phyloP scores from a whole-genome alignment of 2,113 vertebrate species.

The Equus przewalskii region DNA sequence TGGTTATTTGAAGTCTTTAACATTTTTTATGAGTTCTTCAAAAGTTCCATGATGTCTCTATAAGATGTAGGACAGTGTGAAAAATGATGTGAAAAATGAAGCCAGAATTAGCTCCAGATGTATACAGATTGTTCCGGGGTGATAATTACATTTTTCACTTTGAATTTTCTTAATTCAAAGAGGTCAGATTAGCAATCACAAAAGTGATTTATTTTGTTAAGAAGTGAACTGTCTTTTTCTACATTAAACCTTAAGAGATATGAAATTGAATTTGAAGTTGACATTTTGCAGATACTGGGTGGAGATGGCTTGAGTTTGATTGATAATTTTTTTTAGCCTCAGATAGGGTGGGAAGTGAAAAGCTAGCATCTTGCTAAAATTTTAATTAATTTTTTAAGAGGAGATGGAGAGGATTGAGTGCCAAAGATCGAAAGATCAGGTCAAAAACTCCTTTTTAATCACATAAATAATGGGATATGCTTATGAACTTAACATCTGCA shows the following conservation, averaged over 20 bases:
- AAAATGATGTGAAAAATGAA: constrained; percentile 88
- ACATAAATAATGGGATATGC: constrained; percentile 92
- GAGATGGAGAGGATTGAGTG: constrained; percentile 95
- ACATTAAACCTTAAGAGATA: constrained; percentile 91
- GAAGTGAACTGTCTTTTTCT: constrained; percentile 93
- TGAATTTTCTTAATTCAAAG: constrained; percentile 92
- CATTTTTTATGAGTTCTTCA: constrained; percentile 87
- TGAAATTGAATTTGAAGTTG: constrained; percentile 92
- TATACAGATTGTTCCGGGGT: constrained; percentile 89
- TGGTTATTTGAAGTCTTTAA: constrained; percentile 77
- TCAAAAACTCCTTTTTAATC: constrained; percentile 98
- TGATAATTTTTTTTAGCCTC: constrained; percentile 86
- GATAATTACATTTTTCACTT: constrained; percentile 96
- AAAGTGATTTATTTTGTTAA: constrained; percentile 96
- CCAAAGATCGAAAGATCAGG: constrained; percentile 96
- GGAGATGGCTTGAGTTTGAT: constrained; percentile 90
- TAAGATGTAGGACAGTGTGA: constrained; percentile 91
- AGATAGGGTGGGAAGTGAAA: constrained; percentile 90
- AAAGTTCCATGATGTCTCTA: constrained; percentile 90
- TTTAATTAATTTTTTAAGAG: constrained; percentile 96
- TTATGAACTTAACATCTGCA: constrained; percentile 90
- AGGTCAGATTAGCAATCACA: constrained; percentile 91
- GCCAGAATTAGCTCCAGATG: constrained; percentile 93
- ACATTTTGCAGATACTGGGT: constrained; percentile 91
- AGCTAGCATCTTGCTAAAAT: constrained; percentile 93